Percentiles rank a stretch among this genome's conserved stretches.
Evolutionary conservation across 2,888 invertebrate species (phyloP).

Genomic region (Sialis lutaria): DNA sequence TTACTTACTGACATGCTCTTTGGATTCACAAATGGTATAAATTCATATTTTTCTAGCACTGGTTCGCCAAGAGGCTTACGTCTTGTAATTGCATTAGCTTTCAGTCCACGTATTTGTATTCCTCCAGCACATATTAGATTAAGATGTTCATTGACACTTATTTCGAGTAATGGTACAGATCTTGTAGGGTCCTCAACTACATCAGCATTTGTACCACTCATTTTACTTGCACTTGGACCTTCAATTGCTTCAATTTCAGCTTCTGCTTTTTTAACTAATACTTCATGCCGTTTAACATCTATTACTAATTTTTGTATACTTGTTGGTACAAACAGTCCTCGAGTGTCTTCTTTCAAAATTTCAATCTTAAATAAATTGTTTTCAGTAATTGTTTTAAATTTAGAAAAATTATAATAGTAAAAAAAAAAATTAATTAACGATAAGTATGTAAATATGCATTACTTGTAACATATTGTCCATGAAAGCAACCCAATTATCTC

Average conservation of each 20-base stretch:
- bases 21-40: constrained; percentile 38
- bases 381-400: no score
- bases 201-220: no score
- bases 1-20: constrained; percentile 11
- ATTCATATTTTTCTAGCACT: constrained; percentile 57
- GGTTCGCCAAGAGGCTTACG: constrained; percentile 52
- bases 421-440: no score
- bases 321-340: constrained; percentile 54
- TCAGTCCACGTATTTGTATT: constrained; percentile 58
- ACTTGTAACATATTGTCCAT: constrained; percentile 76
- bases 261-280: constrained; percentile 8
- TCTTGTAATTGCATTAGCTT: constrained; percentile 56
- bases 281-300: constrained; percentile 23
- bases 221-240: no score
- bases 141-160: constrained; percentile 26
- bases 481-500: constrained; percentile 65
- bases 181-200: constrained; percentile 2
- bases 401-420: no score
- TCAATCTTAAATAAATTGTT: constrained; percentile 68
- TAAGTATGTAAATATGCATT: constrained; percentile 26
- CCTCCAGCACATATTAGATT: constrained; percentile 43
- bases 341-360: constrained; percentile 48
- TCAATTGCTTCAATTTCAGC: no score
- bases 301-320: constrained; percentile 34
- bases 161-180: constrained; percentile 13